Evolutionary conservation across 2,797 vertebrate genomes (phyloP).

Genomic region (Mus minutoides): DNA sequence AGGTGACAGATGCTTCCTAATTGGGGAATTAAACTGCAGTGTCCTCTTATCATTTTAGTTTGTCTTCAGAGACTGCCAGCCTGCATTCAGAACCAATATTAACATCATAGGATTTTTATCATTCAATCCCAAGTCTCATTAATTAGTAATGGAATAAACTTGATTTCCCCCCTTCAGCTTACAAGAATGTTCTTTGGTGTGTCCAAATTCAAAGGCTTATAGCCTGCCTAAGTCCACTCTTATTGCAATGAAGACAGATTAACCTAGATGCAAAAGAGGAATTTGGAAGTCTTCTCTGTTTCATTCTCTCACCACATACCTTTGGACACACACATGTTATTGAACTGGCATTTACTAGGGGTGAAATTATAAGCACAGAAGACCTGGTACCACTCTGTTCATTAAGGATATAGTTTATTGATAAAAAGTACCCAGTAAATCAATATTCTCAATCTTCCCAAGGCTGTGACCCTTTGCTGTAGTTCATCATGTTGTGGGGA

Average conservation of each 20-base stretch:
- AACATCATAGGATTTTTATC: constrained; percentile 73
- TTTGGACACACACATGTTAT: constrained; percentile 46
- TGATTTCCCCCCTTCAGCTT: constrained; percentile 63
- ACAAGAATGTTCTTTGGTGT: constrained; percentile 22
- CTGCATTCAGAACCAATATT: constrained; percentile 71
- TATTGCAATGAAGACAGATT: constrained; percentile 21
- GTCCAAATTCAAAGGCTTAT: constrained; percentile 56
- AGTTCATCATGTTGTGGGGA: background rate
- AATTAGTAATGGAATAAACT: constrained; percentile 72
- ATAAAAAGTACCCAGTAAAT: background rate
- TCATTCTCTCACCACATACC: background rate
- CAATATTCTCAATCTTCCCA: background rate
- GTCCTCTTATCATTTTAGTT: constrained; percentile 70
- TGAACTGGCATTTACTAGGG: background rate
- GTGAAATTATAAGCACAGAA: constrained; percentile 37
- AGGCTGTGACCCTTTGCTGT: background rate
- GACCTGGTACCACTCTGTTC: background rate
- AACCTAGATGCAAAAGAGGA: constrained; percentile 12
- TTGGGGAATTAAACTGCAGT: constrained; percentile 68
- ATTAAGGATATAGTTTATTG: background rate
- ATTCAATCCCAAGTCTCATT: constrained; percentile 73
- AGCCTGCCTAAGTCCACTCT: constrained; percentile 7
- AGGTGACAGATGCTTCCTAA: constrained; percentile 64
- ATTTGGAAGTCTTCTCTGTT: background rate
- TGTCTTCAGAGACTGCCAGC: constrained; percentile 68